Base-by-base conservation (phyloP, 2,888 invertebrate species). In the Caenorhabditis wallacei region DNA sequence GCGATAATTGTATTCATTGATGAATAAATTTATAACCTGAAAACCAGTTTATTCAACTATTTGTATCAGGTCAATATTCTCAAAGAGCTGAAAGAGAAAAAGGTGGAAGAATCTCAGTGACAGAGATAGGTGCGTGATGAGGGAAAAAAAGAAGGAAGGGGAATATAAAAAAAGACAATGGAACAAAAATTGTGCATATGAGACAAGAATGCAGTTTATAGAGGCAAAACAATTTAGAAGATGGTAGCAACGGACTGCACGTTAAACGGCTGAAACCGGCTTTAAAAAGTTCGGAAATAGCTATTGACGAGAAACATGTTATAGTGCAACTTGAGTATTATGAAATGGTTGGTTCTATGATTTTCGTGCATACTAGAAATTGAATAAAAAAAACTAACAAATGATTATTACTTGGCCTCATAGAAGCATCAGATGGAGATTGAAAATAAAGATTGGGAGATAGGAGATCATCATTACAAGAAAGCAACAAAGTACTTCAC, bases 31-130 rank as follows among this genome's bases (percentile, higher is more conserved):
- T 68, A 53, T 43, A n/a, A 61, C 68, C 76, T 68, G 76, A 76
- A 59, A 69, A 24, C 35, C 1, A 54, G 59, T 75, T 75, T 59
- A 66, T 75, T 76, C 22, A 54, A 76, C 61, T 68, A 76, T 76
- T 76, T 22, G 37, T 30, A 30, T 68, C 68, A 76, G 76, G 76
- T 20, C 8, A 69, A 54, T 61, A 79, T 81, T 76, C 70, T 82
- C 82, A 82, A 54, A 82, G 82, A 82, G 82, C 82, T 61, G 68
- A 76, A 82, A 82, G 82, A 59, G 82, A 76, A 68, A 35, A 71
- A 68, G 66, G 59, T 76, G 64, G 81, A 69, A 64, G 59, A 72
- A 54, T 16, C 59, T 54, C 48, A 69, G 63, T 68, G 69, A 79
- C 64, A 70, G 70, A 79, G 63, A 70, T 71, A 70, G 46, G 43